Evolutionary conservation across 2,888 invertebrate species (phyloP), one percentile per base, ranked within the genome.

Genomic region (Vannuccia rotundouncinata): DNA sequence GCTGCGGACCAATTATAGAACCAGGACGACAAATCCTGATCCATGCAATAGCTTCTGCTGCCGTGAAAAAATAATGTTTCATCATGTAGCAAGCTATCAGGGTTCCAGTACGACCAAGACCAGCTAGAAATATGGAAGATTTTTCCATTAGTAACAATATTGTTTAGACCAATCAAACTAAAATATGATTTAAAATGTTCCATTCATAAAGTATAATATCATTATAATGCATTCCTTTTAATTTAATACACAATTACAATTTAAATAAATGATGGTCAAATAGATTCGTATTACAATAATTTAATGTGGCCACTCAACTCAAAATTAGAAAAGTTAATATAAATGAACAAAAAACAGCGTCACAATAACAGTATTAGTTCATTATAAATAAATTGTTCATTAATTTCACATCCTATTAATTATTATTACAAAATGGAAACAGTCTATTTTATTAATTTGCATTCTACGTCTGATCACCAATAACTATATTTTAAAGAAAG

Each of bases 81-180:
- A 99, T 96, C 86, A 99, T 92, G 89, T 97, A 99, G 87, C 96
- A 95, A 0, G 93, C 98, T 84, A 99, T 99, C 82, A 99, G 89
- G 0, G 96, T 95, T 29, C 99, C 99, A 22, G 99, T 99, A 84
- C 99, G 91, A 0, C 99, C 99, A 59, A 99, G 90, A 17, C 99
- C 99, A 87, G 96, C 96, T 92, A n/a, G 84, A 74, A 85, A 84
- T 66, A 45, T 10, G 17, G 5, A 45, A 45, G 17, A 45, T 45
- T 10, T 10, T 10, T 45, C 45, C 5, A 17, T 45, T 45, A 45
- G 17, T 45, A 45, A 45, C 17, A n/a, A n/a, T n/a, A n/a, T n/a
- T n/a, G n/a, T n/a, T n/a, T 74, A 74, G 27, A n/a, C n/a, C n/a
- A 59, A 59, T 59, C n/a, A 59, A 10, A 10, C n/a, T 10, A 59